Base-by-base conservation (phyloP, 2,797 vertebrate genomes). In the Acanthurus tractus region DNA sequence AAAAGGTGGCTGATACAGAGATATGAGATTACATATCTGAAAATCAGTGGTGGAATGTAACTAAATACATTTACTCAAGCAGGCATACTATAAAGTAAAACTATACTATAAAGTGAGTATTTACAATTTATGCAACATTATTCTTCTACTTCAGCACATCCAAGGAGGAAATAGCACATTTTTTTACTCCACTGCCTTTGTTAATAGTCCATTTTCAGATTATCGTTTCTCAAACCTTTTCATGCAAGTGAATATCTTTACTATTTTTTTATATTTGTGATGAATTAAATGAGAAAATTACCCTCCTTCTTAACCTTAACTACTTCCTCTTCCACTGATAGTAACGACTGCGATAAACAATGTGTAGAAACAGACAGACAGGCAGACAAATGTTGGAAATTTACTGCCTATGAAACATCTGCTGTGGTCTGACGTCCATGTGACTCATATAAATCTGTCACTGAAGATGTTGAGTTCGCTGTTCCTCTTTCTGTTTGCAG, bases 401-500 rank as follows among this genome's bases (percentile, higher is more conserved):
- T 17, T 22, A 13, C 59, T 17, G 17, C 57, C 23, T 57, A 55
- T 15, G 38, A 8, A 25, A 52, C 48, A 58, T 29, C 20, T 6
- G 12, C 13, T 54, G 2, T 8, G 23, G 13, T 45, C 23, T 44
- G 12, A 49, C 42, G 5, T 56, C 8, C 25, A 22, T 13, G 55
- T 49, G 67, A 63, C 50, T 63, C 59, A 40, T 38, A 34, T 38
- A 34, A 57, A 44, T 42, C 25, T 55, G 45, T 53, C 46, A 11
- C 42, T 3, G 34, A 15, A 42, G 29, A 70, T 23, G 49, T 36
- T 40, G 55, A 38, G 20, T 45, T 67, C 25, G 49, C 25, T 4
- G 46, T 64, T 56, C 36, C 4, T 46, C 15, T 3, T 11, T 1
- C 14, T 55, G 36, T 79, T 36, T 34, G 46, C 62, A 50, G 29